Percentiles rank a stretch among this genome's conserved stretches.
Conservation (phyloP, 2,888 invertebrate species). For the Aplocera efformata region DNA sequence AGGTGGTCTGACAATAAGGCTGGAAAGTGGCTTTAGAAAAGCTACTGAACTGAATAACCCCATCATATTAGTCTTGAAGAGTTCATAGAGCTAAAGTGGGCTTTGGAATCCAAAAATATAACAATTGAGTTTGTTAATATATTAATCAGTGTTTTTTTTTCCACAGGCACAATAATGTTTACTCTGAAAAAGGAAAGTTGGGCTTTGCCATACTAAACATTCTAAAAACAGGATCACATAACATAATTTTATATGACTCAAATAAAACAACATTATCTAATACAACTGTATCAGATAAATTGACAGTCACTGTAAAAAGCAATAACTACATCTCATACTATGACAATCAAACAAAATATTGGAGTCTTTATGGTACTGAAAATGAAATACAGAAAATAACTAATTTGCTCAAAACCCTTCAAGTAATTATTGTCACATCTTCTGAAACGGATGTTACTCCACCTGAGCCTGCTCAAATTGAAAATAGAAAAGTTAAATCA, state of each 20-base stretch:
- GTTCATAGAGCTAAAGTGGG: too few relatives aligned
- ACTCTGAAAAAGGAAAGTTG: slow-evolving; percentile 56
- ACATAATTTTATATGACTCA: slow-evolving; percentile 62
- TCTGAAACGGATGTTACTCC: slow-evolving; percentile 28
- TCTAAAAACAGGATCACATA: slow-evolving; percentile 43
- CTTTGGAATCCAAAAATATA: too few relatives aligned
- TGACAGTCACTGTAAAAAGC: slow-evolving; percentile 53
- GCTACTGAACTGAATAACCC: too few relatives aligned
- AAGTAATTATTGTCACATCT: slow-evolving; percentile 38
- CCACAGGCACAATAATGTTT: slow-evolving; percentile 55
- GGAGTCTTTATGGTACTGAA: slow-evolving; percentile 57
- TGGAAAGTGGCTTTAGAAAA: too few relatives aligned
- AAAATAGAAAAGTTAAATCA: slow-evolving; percentile 11
- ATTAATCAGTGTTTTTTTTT: too few relatives aligned
- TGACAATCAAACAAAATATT: slow-evolving; percentile 58
- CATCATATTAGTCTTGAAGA: too few relatives aligned
- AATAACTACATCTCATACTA: slow-evolving; percentile 56
- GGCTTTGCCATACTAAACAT: slow-evolving; percentile 66
- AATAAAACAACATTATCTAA: slow-evolving; percentile 60
- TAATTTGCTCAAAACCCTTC: slow-evolving; percentile 41
- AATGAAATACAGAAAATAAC: slow-evolving; percentile 48
- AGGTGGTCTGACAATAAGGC: too few relatives aligned
- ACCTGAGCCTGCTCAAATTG: slow-evolving; percentile 29
- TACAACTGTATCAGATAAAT: slow-evolving; percentile 40
- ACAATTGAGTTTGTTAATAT: too few relatives aligned